Base-by-base conservation (phyloP, 1,140 invertebrate species). In the Drosophila kanapiae region DNA sequence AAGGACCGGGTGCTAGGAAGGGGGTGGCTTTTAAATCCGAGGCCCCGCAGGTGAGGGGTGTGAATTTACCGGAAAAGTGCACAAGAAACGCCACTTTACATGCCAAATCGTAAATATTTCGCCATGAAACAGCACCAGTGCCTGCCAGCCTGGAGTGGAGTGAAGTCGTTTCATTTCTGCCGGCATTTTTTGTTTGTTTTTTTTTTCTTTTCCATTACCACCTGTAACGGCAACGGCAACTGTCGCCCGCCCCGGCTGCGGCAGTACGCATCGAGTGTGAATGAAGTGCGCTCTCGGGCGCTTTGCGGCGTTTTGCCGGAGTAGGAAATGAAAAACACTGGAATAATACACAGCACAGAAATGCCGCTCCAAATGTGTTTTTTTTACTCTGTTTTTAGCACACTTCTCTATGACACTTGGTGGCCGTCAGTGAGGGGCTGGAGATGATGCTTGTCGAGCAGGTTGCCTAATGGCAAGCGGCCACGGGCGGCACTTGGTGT, bases 51-150 rank as follows among this genome's bases (percentile, higher is more conserved):
- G 38, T 56, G 18, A 33, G 65, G 67, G 45, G 48, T 49, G 80
- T 61, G 67, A 83, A 83, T 75, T 78, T 63, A 58, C 63, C 80
- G 84, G 83, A 88, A 83, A 88, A 88, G 85, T 75, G 77, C 85
- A 87, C 81, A 81, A 90, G 85, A 90, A 90, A 90, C 72, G 85
- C 78, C 85, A 90, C 81, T 90, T 90, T 85, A 90, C 78, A 79
- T 90, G 77, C 82, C 86, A 71, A 90, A 90, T 90, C 86, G 85
- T 90, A 90, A 90, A 90, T 90, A 90, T 90, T 91, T 91, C 84
- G 75, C 78, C 78, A 79, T 90, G 87, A 86, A 84, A 90, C 77
- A 84, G 68, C 61, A 62, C 69, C 40, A n/a, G 29, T 40, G 57
- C 57, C 42, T 72, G 67, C 31, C 53, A 54, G 45, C 69, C 43